Percentiles rank a stretch among this genome's conserved stretches.
phyloP scores from a whole-genome alignment of 2,113 vertebrate species.

The Sisor rabdophorus region DNA sequence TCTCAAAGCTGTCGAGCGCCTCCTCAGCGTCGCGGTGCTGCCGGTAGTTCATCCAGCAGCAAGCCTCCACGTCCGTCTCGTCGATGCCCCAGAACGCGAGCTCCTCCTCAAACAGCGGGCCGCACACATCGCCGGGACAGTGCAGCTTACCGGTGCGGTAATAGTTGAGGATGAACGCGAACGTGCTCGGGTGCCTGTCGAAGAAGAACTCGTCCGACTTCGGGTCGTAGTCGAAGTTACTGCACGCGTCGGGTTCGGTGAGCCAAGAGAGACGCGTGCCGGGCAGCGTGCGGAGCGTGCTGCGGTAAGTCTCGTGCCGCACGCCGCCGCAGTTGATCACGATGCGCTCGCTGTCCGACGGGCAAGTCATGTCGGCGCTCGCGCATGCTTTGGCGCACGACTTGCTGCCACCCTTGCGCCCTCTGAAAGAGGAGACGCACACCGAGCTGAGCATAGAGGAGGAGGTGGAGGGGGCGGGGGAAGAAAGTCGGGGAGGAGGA shows the following conservation, averaged over 20 bases:
- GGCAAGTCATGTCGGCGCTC: constrained; percentile 97
- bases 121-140: constrained; percentile 93
- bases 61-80: constrained; percentile 97
- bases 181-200: constrained; percentile 92
- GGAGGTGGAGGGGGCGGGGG: constrained; percentile 49
- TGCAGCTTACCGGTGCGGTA: constrained; percentile 97
- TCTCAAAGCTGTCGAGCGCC: constrained; percentile 93
- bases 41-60: constrained; percentile 99
- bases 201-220: constrained; percentile 94
- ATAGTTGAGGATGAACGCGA: constrained; percentile 96
- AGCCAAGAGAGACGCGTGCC: constrained; percentile 94
- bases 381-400: constrained; percentile 94
- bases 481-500: constrained; percentile 47
- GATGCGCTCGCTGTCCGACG: constrained; percentile 97
- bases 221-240: constrained; percentile 83
- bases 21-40: constrained; percentile 95
- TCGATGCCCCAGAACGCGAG: constrained; percentile 97
- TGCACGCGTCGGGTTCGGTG: constrained; percentile 87
- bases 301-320: constrained; percentile 96
- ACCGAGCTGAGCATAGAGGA: constrained; percentile 84
- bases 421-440: constrained; percentile 89
- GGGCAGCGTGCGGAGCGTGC: constrained; percentile 90
- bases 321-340: constrained; percentile 95
- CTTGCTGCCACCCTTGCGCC: constrained; percentile 89
- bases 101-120: constrained; percentile 96